Evolutionary conservation across 2,797 vertebrate species (phyloP), one percentile per base, ranked within the genome.

Genomic region (Megaceryle alcyon): DNA sequence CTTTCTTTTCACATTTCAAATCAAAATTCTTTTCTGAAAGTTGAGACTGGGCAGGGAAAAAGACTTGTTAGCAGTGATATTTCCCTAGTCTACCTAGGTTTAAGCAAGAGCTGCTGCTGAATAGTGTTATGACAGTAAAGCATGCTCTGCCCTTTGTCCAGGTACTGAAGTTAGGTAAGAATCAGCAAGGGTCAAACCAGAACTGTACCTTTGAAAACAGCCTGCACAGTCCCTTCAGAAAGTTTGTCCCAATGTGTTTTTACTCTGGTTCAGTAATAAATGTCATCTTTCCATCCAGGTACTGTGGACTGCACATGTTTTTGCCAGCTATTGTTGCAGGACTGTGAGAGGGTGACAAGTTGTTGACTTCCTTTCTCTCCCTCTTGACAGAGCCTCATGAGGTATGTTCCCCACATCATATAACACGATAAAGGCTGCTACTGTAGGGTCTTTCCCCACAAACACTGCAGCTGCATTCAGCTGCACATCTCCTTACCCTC

Each of bases 391-490:
- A 33, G 60, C 51, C 17, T n/a, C 33, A 17, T 10, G 25, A 81
- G 48, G 6, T 12, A 16, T 13, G 72, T 57, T 61, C 33, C 76
- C n/a, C 29, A 22, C 19, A 20, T 21, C 21, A 1, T 33, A 48
- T 1, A 29, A 21, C 16, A 9, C 25, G 29, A 66, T 0, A 0
- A 46, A 61, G 25, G 15, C 41, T 41, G 7, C 57, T 70, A 23
- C 41, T 71, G 3, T 10, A 41, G 35, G 65, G 7, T 20, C 29
- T 63, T 77, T 43, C n/a, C 28, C n/a, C 4, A 3, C 2, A 5
- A 44, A 60, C 25, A 18, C 26, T n/a, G 33, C 20, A 57, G 33
- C 56, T 77, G 44, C 65, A 33, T 60, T 72, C 66, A 89, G 85
- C 49, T 0, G 1, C 56, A 20, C 15, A 54, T 49, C 57, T 21